Conservation (phyloP, 2,113 vertebrate genomes). For the Lepus americanus region DNA sequence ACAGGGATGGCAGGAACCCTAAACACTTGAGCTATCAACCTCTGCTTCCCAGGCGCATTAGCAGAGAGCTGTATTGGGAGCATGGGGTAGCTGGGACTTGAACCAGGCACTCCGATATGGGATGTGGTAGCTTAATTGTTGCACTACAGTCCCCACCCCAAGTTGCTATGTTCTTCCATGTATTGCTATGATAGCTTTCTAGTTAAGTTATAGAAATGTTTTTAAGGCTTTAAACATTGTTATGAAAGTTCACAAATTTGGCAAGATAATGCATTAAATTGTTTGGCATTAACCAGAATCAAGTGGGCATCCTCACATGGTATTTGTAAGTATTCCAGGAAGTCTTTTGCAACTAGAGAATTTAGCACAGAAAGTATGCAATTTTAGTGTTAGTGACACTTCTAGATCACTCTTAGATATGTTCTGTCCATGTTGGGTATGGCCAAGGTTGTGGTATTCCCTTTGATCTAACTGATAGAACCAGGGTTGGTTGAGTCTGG, state of each 20-base stretch:
- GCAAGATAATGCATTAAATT: background rate
- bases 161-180: background rate
- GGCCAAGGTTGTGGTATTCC: background rate
- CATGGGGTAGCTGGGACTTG: no score
- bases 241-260: background rate
- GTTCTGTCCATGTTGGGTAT: background rate
- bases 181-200: constrained; percentile 33
- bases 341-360: constrained; percentile 30
- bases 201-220: constrained; percentile 42
- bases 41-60: no score
- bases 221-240: constrained; percentile 30
- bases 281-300: constrained; percentile 12
- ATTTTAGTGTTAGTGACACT: constrained; percentile 18
- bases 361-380: background rate
- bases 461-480: background rate
- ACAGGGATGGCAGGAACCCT: no score
- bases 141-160: no score
- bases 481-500: background rate
- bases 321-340: background rate
- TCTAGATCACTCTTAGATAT: constrained; percentile 34
- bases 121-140: no score
- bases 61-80: no score
- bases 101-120: no score
- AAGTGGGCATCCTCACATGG: background rate
- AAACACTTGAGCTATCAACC: no score